Evolutionary conservation across 2,888 invertebrate species (phyloP).

Genomic region (Diplazon laetatorius): DNA sequence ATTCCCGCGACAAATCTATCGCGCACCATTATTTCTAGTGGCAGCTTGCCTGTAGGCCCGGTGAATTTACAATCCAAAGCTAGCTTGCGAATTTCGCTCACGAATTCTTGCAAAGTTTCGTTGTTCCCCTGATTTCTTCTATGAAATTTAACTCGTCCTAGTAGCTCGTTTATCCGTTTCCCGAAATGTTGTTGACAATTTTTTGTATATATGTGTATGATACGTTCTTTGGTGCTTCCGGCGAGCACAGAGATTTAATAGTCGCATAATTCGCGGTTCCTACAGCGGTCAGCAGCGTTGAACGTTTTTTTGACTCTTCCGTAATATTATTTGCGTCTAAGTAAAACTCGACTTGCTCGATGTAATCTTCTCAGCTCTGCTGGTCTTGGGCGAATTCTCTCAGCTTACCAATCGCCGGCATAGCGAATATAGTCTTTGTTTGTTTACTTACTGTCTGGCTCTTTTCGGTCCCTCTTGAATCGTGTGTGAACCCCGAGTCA

Average conservation of each 20-base stretch:
- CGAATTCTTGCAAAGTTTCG: slow-evolving; percentile 43
- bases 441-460: slow-evolving; percentile 4
- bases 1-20: slow-evolving; percentile 57
- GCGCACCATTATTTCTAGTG: slow-evolving; percentile 43
- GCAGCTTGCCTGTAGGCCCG: slow-evolving; percentile 18
- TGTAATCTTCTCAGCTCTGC: slow-evolving; percentile 19
- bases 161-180: slow-evolving; percentile 35
- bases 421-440: background rate
- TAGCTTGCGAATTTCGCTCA: slow-evolving; percentile 32
- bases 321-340: slow-evolving; percentile 39
- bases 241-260: slow-evolving; percentile 44
- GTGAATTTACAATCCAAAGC: slow-evolving; percentile 43
- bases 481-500: background rate
- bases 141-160: slow-evolving; percentile 36
- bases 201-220: slow-evolving; percentile 20
- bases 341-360: slow-evolving; percentile 21
- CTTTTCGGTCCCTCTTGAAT: background rate
- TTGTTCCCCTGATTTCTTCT: slow-evolving; percentile 36
- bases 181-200: slow-evolving; percentile 47
- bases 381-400: slow-evolving; percentile 6
- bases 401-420: slow-evolving; percentile 19
- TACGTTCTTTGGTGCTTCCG: slow-evolving; percentile 22
- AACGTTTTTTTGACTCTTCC: slow-evolving; percentile 14
- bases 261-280: slow-evolving; percentile 26
- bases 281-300: slow-evolving; percentile 33